Evolutionary conservation across 2,888 invertebrate species (phyloP).

Genomic region (Cantharis nigra): DNA sequence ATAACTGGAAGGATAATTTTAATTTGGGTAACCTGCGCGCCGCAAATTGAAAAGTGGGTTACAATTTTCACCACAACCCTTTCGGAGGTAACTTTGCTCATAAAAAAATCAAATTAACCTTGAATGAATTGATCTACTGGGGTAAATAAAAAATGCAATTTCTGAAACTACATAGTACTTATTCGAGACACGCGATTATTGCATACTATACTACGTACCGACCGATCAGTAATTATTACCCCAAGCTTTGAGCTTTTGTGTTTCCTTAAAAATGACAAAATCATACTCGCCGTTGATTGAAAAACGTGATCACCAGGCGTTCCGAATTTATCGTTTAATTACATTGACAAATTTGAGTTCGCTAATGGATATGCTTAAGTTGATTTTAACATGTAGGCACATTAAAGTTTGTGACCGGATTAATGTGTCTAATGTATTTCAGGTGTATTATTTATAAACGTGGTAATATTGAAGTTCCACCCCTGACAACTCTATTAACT

Average conservation of each 20-base stretch:
- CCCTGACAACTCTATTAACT: neutral
- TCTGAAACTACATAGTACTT: conserved; percentile 8
- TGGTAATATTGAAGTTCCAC: neutral
- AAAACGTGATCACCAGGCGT: neutral
- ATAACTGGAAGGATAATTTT: neutral
- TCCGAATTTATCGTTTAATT: neutral
- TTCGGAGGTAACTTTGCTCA: neutral
- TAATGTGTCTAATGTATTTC: neutral
- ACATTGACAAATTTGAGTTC: neutral
- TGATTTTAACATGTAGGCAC: neutral
- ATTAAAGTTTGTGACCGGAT: conserved; percentile 1
- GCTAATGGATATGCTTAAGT: neutral
- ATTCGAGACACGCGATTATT: conserved; percentile 27
- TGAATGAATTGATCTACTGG: conserved; percentile 23
- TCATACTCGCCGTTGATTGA: neutral
- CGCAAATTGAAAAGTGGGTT: neutral
- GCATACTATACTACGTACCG: neutral
- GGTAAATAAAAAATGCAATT: conserved; percentile 27
- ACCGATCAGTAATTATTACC: conserved; percentile 1
- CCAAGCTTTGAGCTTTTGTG: neutral
- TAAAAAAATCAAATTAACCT: conserved; percentile 20
- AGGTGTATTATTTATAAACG: neutral
- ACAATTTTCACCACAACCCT: neutral
- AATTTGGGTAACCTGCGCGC: neutral
- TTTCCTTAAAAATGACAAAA: neutral